Conservation (phyloP, 2,888 invertebrate species). For the Rhagonycha lutea region DNA sequence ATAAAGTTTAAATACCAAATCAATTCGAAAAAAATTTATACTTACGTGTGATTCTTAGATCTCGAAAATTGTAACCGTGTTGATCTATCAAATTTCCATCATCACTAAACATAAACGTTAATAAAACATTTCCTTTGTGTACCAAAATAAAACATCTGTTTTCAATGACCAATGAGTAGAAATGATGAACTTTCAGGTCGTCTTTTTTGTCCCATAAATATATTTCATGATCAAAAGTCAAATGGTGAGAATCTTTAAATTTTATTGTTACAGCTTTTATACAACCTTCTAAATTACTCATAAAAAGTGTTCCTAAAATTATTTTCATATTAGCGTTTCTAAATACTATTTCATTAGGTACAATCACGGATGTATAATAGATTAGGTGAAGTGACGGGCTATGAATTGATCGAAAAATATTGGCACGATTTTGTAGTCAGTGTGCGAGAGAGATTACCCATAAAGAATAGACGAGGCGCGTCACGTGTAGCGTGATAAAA, state of each 20-base stretch:
- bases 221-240: constrained; percentile 31
- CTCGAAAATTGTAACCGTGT: constrained; percentile 38
- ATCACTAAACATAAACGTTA: constrained; percentile 42
- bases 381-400: too few relatives aligned
- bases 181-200: constrained; percentile 41
- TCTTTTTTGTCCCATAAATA: constrained; percentile 40
- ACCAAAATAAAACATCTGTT: constrained; percentile 40
- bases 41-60: constrained; percentile 46
- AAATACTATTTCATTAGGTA: neutral
- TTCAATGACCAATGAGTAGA: constrained; percentile 39
- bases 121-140: constrained; percentile 42
- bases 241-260: constrained; percentile 35
- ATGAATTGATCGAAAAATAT: too few relatives aligned
- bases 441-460: too few relatives aligned
- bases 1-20: neutral
- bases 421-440: too few relatives aligned
- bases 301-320: constrained; percentile 36
- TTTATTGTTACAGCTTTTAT: constrained; percentile 40
- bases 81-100: constrained; percentile 42
- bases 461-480: too few relatives aligned
- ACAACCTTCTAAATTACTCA: constrained; percentile 44
- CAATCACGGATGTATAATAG: too few relatives aligned
- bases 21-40: neutral
- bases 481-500: too few relatives aligned
- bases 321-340: neutral